Conservation (phyloP, 2,797 vertebrate genomes). For the Babyrousa celebensis region DNA sequence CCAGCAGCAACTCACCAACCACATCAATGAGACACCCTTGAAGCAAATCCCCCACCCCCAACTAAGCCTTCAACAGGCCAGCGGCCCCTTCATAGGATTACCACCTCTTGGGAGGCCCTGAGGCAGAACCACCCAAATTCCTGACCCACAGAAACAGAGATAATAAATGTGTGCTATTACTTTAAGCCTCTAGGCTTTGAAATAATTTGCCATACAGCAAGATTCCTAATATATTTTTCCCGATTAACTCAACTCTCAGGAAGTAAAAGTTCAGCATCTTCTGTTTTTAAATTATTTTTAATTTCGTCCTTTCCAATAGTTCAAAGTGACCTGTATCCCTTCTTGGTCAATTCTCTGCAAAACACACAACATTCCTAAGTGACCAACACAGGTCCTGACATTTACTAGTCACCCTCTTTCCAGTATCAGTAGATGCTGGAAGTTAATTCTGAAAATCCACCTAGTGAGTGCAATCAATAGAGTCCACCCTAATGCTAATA, state of each 20-base stretch:
- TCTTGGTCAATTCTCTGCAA: conserved; percentile 14
- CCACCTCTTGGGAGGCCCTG: neutral
- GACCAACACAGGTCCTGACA: neutral
- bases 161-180: neutral
- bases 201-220: conserved; percentile 52
- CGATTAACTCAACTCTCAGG: conserved; percentile 15
- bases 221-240: conserved; percentile 18
- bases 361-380: neutral
- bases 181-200: conserved; percentile 12
- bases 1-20: neutral
- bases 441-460: conserved; percentile 36
- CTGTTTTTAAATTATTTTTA: conserved; percentile 30
- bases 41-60: neutral
- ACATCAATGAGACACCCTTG: neutral
- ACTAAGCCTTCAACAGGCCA: neutral
- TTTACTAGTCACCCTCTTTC: neutral
- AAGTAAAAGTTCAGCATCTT: conserved; percentile 5
- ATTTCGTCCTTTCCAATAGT: conserved; percentile 30
- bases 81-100: neutral
- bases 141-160: conserved; percentile 26
- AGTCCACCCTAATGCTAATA: neutral
- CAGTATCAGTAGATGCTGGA: neutral
- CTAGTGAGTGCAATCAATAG: neutral
- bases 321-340: neutral
- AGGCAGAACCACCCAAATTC: neutral